phyloP scores from a whole-genome alignment of 2,113 vertebrate genomes.

The Lamprotornis superbus region DNA sequence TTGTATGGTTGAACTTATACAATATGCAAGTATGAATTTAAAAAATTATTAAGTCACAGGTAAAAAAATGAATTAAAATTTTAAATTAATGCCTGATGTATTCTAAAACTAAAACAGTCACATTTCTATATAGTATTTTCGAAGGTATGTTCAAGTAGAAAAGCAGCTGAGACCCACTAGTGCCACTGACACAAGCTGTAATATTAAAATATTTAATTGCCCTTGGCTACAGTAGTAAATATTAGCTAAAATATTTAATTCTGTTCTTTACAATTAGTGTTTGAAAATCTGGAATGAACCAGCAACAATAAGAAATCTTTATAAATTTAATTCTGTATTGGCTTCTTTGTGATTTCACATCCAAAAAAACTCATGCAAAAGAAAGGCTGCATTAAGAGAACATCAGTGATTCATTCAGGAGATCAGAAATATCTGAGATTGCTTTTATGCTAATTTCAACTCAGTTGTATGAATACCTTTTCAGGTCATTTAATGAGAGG shows the following conservation, averaged over 20 bases:
- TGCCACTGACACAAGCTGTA: not conserved
- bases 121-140: not conserved
- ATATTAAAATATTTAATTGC: not conserved
- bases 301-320: not conserved
- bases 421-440: not conserved
- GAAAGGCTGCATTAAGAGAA: not conserved
- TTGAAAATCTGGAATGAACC: not conserved
- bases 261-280: not conserved
- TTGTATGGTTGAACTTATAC: not conserved
- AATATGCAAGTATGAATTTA: not conserved
- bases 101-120: not conserved
- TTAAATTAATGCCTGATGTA: not conserved
- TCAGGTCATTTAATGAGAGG: not conserved
- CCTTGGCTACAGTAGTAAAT: not conserved
- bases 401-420: not conserved
- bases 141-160: not conserved
- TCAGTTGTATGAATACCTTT: not conserved
- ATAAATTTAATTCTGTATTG: not conserved
- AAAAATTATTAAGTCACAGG: not conserved
- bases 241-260: not conserved
- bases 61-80: not conserved
- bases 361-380: not conserved
- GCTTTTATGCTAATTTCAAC: not conserved
- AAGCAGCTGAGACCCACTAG: not conserved
- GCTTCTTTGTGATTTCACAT: not conserved